Percentiles rank a stretch among this genome's conserved stretches.
phyloP scores from a whole-genome alignment of 2,888 invertebrate genomes.

The Lochmaea crataegi region DNA sequence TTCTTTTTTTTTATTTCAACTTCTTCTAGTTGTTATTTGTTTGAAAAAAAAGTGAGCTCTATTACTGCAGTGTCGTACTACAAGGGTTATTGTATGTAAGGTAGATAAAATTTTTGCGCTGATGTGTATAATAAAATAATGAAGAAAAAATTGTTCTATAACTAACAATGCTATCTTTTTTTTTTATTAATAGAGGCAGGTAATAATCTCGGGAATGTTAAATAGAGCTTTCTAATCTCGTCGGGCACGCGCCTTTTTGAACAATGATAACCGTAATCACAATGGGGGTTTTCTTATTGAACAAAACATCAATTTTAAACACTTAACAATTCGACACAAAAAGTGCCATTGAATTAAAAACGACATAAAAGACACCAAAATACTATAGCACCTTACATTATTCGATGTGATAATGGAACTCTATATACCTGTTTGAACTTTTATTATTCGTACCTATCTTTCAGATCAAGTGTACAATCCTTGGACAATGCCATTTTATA shows the following conservation, averaged over 20 bases:
- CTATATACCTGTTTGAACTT: constrained; percentile 61
- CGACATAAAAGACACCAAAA: constrained; percentile 16
- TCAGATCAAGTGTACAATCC: constrained; percentile 64
- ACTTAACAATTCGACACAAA: constrained; percentile 27
- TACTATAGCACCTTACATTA: constrained; percentile 35
- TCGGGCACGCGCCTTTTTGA: neutral
- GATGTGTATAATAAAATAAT: too few relatives aligned
- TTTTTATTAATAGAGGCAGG: neutral
- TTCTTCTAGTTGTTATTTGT: too few relatives aligned
- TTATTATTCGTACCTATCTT: constrained; percentile 62
- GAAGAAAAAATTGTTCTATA: too few relatives aligned
- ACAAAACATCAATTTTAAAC: constrained; percentile 45
- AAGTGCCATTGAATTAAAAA: constrained; percentile 15
- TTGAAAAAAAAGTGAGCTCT: too few relatives aligned
- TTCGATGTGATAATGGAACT: constrained; percentile 24
- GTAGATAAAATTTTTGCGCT: too few relatives aligned
- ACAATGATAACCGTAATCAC: constrained; percentile 7
- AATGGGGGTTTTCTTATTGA: constrained; percentile 23
- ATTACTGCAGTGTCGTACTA: too few relatives aligned
- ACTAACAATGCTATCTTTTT: neutral
- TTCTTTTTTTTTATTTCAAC: too few relatives aligned
- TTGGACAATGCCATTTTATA: constrained; percentile 62
- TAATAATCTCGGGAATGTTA: neutral
- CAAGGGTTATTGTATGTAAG: too few relatives aligned
- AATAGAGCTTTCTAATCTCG: neutral